These are phyloP conservation scores for Notarius quadriscutis DNA, from an alignment of 2,113 vertebrate genomes.

Conservation along the genomic window DNA sequence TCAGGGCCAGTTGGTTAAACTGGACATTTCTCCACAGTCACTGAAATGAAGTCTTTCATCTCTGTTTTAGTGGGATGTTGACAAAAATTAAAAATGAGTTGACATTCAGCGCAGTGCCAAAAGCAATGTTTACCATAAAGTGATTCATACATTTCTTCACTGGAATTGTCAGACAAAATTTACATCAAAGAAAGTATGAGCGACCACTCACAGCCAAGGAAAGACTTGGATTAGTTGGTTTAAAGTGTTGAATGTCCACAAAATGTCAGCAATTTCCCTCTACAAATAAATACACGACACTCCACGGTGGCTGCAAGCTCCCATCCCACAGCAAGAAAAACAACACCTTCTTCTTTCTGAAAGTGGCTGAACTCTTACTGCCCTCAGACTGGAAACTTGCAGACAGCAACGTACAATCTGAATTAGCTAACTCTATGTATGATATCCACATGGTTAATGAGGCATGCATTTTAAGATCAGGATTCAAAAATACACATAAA, in stretches of 20 bases:
- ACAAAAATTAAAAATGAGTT: constrained; percentile 36
- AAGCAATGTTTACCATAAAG: constrained; percentile 47
- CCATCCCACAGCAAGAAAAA: constrained; percentile 30
- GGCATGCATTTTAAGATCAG: not conserved
- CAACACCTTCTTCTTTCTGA: constrained; percentile 25
- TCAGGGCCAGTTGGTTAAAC: constrained; percentile 19
- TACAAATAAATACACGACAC: constrained; percentile 47
- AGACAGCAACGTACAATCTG: not conserved
- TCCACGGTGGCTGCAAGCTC: constrained; percentile 20
- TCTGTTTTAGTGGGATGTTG: constrained; percentile 27
- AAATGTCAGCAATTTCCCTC: constrained; percentile 46
- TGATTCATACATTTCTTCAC: constrained; percentile 51
- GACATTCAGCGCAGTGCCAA: constrained; percentile 15
- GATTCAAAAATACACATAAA: not conserved
- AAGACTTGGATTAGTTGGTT: constrained; percentile 43
- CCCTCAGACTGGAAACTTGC: constrained; percentile 21
- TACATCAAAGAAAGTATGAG: constrained; percentile 37
- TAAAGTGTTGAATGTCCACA: constrained; percentile 43
- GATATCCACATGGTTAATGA: not conserved
- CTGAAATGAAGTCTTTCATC: constrained; percentile 28
- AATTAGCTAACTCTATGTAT: not conserved
- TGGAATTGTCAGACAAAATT: constrained; percentile 41
- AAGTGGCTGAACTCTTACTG: constrained; percentile 45
- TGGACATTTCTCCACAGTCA: constrained; percentile 13
- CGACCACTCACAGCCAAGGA: constrained; percentile 7